A percentile compares a stretch with the other conserved stretches of the same genome.
Evolutionary conservation across 2,113 vertebrate species (phyloP).

Genomic region (Hydrochoerus hydrochaeris): DNA sequence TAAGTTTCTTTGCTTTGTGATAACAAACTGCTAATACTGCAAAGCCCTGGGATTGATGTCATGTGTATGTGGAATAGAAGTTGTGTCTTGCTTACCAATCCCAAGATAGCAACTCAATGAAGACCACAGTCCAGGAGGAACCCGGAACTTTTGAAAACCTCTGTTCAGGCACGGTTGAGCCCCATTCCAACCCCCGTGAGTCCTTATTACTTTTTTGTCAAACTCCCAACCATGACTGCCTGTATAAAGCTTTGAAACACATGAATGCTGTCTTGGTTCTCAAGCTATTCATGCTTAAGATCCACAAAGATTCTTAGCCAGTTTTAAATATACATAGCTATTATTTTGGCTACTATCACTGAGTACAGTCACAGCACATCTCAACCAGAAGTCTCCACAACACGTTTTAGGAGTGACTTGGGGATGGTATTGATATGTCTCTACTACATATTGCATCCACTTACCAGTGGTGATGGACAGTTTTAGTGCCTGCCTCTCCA

Average conservation of each 20-base stretch:
- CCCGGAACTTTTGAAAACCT: background rate
- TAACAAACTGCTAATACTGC: background rate
- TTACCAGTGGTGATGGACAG: background rate
- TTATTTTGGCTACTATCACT: background rate
- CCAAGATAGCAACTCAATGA: background rate
- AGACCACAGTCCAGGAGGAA: background rate
- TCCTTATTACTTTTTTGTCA: background rate
- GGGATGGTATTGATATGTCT: background rate
- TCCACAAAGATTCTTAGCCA: background rate
- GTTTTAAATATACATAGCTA: background rate
- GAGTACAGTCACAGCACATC: background rate
- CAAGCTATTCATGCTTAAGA: background rate
- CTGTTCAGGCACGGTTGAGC: background rate
- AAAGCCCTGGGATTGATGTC: background rate
- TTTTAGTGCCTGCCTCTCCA: background rate
- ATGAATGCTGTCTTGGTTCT: background rate
- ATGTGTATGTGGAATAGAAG: background rate
- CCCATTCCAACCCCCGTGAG: background rate
- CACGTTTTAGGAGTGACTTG: background rate
- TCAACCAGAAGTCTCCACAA: background rate
- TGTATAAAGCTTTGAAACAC: background rate
- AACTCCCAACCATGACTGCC: background rate
- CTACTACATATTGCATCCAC: background rate
- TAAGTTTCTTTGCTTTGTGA: constrained; percentile 1
- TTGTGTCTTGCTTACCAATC: background rate